Evolutionary conservation across 1,140 invertebrate genomes (phyloP).

Genomic region (Marisa cornuarietis): DNA sequence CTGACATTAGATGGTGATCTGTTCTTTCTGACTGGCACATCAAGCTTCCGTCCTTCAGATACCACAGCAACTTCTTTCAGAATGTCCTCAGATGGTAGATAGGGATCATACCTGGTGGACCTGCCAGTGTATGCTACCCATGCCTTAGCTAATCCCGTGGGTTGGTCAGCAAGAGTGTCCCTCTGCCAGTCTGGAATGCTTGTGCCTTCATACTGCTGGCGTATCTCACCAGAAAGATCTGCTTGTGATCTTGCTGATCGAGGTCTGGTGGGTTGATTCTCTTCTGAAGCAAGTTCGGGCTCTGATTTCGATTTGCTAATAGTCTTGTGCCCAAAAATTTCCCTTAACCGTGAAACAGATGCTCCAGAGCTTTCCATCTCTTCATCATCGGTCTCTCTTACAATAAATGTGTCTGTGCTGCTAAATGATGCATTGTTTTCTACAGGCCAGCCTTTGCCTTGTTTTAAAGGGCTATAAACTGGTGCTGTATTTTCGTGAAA

Average conservation of each 20-base stretch:
- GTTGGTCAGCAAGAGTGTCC: background rate
- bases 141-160: conserved; percentile 5
- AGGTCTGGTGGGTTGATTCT: conserved; percentile 30
- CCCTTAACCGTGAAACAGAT: conserved; percentile 20
- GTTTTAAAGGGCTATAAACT: background rate
- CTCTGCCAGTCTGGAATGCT: background rate
- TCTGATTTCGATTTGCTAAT: conserved; percentile 41
- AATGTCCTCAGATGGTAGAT: conserved; percentile 47
- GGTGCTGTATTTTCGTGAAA: background rate
- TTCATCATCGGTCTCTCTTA: conserved; percentile 54
- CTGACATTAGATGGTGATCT: conserved; percentile 37
- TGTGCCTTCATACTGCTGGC: conserved; percentile 14
- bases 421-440: conserved; percentile 32
- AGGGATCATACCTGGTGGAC: conserved; percentile 32
- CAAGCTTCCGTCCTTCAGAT: conserved; percentile 33
- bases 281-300: conserved; percentile 38
- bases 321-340: conserved; percentile 24
- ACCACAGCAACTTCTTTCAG: conserved; percentile 42
- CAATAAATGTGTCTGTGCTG: conserved; percentile 58
- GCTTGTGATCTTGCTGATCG: conserved; percentile 46
- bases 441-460: background rate
- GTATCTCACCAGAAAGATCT: conserved; percentile 43
- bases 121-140: conserved; percentile 8
- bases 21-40: conserved; percentile 23
- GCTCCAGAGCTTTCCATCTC: conserved; percentile 1